Base-by-base conservation (phyloP, 2,888 invertebrate species). In the Rhamphomyia laevipes region DNA sequence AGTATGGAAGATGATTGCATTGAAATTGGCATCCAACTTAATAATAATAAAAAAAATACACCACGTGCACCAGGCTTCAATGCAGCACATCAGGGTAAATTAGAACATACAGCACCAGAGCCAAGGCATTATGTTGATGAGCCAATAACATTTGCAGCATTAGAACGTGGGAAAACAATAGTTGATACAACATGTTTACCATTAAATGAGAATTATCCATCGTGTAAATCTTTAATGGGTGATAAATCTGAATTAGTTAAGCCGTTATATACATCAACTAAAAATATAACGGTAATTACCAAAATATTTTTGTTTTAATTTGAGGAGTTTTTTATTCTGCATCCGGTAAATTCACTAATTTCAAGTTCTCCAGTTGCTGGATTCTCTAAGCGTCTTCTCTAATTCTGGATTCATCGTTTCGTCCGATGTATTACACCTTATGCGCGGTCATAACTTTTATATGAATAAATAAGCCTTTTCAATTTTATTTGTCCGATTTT, bases 141-240 rank as follows among this genome's bases (percentile, higher is more conserved):
- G 56, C 55, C 58, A 12, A 58, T 63, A 45, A 59, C 60, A 52
- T 63, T 63, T 55, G 56, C 58, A 50, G 57, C 61, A 15, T 55
- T 63, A 51, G 63, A 63, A 51, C 60, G 66, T 12, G 63, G 61
- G 51, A 64, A 61, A 50, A 59, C 51, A 45, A 60, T 56, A 33
- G 55, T 56, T 51, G 59, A 59, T 51, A 51, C 59, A 16, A 61
- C 59, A 53, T 60, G 59, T 56, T 56, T 63, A 55, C 59, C 62
- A 47, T 58, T 64, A 50, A 61, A 63, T 58, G 62, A 62, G 54
- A 60, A 60, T 49, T 64, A 62, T 53, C 61, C 60, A 56, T 59
- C 64, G 46, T 62, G 61, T 53, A 62, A 62, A 58, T 61, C 62
- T 46, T 56, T 64, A 53, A 56, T 63, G 55, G 63, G 61, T 44